Evolutionary conservation across 2,113 vertebrate species (phyloP), one percentile per base, ranked within the genome.

Genomic region (Trematomus loennbergii): DNA sequence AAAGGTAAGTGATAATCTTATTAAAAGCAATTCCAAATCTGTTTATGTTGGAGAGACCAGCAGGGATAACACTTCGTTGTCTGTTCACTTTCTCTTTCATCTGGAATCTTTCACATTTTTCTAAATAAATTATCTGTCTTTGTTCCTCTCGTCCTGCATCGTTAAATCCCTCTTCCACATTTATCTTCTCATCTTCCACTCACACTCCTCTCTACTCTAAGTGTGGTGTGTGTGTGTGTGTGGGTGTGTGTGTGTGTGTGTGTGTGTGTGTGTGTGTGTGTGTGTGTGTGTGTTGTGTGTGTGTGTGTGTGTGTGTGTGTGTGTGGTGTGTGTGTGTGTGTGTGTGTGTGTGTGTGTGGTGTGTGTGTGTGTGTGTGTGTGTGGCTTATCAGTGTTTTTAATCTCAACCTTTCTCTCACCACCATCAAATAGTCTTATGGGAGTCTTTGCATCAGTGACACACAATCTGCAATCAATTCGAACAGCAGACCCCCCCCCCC

Each of bases 371-470:
- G 29, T 46, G n/a, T 0, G n/a, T 54, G 18, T 45, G 59, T 10
- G 25, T 43, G 12, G 10, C 8, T 52, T 62, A n/a, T 74, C 49
- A 53, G 60, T 63, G 20, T 75, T 16, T 62, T 16, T 64, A 64
- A 64, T 64, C 62, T 48, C 43, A 25, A 25, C 45, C 45, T 48
- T 64, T 64, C 62, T 64, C 20, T 62, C 40, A 25, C 43, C 45
- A 45, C 54, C 59, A 76, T 58, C 43, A 66, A 17, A 46, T 65
- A 20, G 18, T 64, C 72, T 54, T 50, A 36, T 57, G 61, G 52
- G 73, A 58, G 25, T 45, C 16, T 25, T 55, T 46, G 50, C 10
- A 64, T 75, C 50, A 65, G 45, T 75, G 72, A 65, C 50, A 65
- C 20, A 55, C 61, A 54, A 48, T 75, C 36, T 75, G 50, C 50